A percentile compares a stretch with the other conserved stretches of the same genome.
phyloP scores from a whole-genome alignment of 2,888 invertebrate species.

The Bhutanitis thaidina region DNA sequence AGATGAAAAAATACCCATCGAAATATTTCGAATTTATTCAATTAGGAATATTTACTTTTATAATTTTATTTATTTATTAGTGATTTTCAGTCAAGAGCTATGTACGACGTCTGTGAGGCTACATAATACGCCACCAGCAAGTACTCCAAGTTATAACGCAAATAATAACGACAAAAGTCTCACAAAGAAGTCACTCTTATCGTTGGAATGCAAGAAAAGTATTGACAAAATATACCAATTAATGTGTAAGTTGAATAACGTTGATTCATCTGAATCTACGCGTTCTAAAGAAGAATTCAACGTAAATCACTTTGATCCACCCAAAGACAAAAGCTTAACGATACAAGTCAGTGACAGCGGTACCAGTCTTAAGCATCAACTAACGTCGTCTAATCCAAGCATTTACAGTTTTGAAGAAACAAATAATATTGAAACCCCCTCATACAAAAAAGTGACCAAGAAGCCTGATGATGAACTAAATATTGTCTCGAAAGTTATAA shows the following conservation, averaged over 20 bases:
- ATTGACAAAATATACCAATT: constrained; percentile 65
- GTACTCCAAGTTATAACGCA: constrained; percentile 29
- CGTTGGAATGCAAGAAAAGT: constrained; percentile 57
- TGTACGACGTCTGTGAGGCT: background rate
- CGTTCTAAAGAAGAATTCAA: background rate
- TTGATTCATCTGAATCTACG: constrained; percentile 29
- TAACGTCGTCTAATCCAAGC: constrained; percentile 47
- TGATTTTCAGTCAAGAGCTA: background rate
- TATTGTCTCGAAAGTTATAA: constrained; percentile 56
- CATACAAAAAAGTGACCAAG: constrained; percentile 21
- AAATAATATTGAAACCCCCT: constrained; percentile 19
- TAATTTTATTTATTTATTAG: background rate
- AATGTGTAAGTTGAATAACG: constrained; percentile 47
- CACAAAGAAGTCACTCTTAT: constrained; percentile 31
- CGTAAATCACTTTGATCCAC: background rate
- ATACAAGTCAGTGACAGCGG: constrained; percentile 41
- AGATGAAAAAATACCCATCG: too few species aligned
- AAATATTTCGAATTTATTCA: too few species aligned
- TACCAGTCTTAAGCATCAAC: constrained; percentile 54
- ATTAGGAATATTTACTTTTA: background rate
- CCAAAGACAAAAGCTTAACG: background rate
- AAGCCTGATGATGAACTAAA: constrained; percentile 1
- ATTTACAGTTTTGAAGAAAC: constrained; percentile 45
- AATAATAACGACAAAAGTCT: constrained; percentile 24
- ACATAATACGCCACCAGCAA: background rate